A percentile compares a stretch with the other conserved stretches of the same genome.
phyloP scores from a whole-genome alignment of 2,113 vertebrate species.

The rabbit (Oryctolagus cuniculus) region DNA sequence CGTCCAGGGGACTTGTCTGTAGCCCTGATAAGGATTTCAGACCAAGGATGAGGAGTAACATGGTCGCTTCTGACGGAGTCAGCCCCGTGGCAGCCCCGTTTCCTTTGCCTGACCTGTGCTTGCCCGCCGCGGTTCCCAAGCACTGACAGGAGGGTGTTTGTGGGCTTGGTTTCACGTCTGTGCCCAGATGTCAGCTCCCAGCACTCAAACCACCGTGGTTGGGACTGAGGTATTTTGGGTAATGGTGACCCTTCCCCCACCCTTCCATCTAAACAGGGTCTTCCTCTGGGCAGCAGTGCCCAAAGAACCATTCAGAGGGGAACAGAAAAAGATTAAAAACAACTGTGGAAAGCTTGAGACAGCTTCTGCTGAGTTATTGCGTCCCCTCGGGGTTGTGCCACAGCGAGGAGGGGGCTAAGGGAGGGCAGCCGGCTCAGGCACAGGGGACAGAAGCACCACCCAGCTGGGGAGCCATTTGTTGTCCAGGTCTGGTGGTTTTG shows the following conservation, averaged over 20 bases:
- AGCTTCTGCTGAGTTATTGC: too few species aligned
- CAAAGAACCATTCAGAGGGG: background rate
- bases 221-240: background rate
- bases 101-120: too few species aligned
- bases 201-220: too few species aligned
- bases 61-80: too few species aligned
- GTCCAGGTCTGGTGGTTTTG: background rate
- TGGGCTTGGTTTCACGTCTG: too few species aligned
- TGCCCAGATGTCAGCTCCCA: background rate
- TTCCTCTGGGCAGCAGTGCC: background rate
- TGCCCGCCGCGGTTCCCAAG: background rate
- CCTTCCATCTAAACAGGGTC: background rate
- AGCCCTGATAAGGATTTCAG: background rate
- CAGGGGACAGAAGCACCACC: background rate
- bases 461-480: background rate
- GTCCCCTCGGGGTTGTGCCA: background rate
- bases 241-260: background rate
- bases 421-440: too few species aligned
- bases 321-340: background rate
- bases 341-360: background rate
- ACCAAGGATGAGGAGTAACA: background rate
- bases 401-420: background rate
- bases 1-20: rapidly evolving
- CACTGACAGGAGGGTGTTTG: too few species aligned
- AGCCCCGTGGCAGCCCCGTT: too few species aligned